A percentile compares a stretch with the other conserved stretches of the same genome.
Evolutionary conservation across 2,113 vertebrate genomes (phyloP).

Genomic region (Mustela nigripes): DNA sequence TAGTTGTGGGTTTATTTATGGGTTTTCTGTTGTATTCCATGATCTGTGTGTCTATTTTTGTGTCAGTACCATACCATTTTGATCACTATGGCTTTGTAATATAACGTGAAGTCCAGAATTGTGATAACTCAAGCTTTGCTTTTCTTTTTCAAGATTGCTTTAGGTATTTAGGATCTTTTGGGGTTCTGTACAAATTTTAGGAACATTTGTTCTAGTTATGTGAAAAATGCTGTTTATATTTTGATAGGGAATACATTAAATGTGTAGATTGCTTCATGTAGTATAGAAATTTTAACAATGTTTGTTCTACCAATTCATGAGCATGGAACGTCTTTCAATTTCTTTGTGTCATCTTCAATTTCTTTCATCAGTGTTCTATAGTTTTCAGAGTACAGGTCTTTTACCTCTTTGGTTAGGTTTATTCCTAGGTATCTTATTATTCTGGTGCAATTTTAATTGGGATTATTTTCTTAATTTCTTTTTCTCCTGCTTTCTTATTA

Average conservation of each 20-base stretch:
- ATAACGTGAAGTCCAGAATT: too few species aligned
- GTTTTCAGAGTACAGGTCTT: not conserved
- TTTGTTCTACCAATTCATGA: not conserved
- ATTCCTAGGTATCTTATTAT: not conserved
- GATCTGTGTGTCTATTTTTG: too few species aligned
- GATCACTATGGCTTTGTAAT: too few species aligned
- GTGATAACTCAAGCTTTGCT: not conserved
- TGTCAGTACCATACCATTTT: too few species aligned
- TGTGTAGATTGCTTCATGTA: not conserved
- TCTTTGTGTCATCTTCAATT: not conserved
- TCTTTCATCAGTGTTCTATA: not conserved
- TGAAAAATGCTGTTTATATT: not conserved
- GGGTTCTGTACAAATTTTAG: not conserved
- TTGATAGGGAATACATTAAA: not conserved
- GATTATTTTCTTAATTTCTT: not conserved
- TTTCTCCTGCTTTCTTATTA: not conserved
- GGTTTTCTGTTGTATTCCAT: too few species aligned
- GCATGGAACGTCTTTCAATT: not conserved
- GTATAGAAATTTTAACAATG: not conserved
- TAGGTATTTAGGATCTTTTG: not conserved
- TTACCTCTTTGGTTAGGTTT: not conserved
- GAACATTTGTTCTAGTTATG: not conserved
- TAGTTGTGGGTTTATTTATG: too few species aligned
- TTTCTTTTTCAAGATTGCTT: not conserved
- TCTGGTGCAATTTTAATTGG: not conserved